These are phyloP conservation scores for Geotrypetes seraphini DNA, from an alignment of 2,797 vertebrate genomes.

Conservation along the genomic window DNA sequence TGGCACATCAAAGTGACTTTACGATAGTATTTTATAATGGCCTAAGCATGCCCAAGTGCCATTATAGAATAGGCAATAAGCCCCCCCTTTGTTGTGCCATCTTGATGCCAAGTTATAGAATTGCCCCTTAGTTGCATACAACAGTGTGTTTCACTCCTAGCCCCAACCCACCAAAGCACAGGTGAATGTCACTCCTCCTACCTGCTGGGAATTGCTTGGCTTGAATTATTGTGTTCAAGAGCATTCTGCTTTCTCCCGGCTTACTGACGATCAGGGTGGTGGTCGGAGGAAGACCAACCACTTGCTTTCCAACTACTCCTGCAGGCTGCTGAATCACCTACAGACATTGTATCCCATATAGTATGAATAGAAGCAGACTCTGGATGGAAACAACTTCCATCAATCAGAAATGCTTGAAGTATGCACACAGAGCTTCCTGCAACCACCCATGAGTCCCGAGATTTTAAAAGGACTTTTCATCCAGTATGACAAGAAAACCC, in stretches of 20 bases:
- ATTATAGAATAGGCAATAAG: too few species aligned
- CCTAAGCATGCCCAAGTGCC: too few species aligned
- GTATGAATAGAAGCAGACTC: slow-evolving; percentile 8
- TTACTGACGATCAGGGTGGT: slow-evolving; percentile 36
- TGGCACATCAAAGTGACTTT: too few species aligned
- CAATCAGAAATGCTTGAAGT: slow-evolving; percentile 2
- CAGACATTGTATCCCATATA: slow-evolving; percentile 9
- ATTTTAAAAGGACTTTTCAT: neutral
- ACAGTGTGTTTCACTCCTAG: neutral
- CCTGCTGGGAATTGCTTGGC: slow-evolving; percentile 36
- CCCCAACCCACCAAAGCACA: neutral
- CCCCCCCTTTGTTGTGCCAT: too few species aligned
- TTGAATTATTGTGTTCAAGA: slow-evolving; percentile 28
- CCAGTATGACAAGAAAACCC: slow-evolving; percentile 15
- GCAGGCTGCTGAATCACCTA: slow-evolving; percentile 55
- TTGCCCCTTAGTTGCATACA: too few species aligned
- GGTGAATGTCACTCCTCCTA: neutral
- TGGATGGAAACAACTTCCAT: slow-evolving; percentile 7
- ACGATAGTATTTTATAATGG: too few species aligned
- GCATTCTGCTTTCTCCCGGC: slow-evolving; percentile 31
- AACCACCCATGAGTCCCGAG: slow-evolving; percentile 8
- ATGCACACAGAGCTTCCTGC: slow-evolving; percentile 3
- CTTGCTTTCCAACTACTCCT: slow-evolving; percentile 37
- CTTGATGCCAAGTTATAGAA: neutral
- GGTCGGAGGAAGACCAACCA: slow-evolving; percentile 19